Conservation (phyloP, 2,113 vertebrate genomes). For the Trogon melanurus region DNA sequence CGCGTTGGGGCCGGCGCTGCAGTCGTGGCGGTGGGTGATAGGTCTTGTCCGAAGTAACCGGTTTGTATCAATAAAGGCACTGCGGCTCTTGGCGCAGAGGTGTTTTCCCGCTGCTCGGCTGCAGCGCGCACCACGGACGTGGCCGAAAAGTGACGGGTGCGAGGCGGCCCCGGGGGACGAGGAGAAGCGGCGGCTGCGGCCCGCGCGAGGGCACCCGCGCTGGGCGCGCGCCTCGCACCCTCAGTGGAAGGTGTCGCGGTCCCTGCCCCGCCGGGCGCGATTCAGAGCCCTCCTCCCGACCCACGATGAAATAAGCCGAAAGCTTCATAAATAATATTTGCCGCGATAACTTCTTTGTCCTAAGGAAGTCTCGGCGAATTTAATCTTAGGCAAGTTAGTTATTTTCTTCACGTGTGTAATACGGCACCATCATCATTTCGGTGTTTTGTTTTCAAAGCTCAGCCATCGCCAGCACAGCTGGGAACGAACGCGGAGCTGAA, state of each 20-base stretch:
- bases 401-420: background rate
- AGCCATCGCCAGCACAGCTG: background rate
- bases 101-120: background rate
- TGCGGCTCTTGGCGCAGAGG: background rate
- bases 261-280: fast-evolving
- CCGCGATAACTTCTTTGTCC: background rate
- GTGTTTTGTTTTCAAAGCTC: background rate
- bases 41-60: background rate
- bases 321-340: background rate
- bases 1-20: too few relatives aligned
- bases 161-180: too few relatives aligned
- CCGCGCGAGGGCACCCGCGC: background rate
- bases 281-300: background rate
- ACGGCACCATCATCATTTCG: fast-evolving
- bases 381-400: background rate
- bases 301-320: background rate
- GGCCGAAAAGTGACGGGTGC: background rate
- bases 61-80: background rate
- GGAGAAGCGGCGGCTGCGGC: background rate
- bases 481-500: background rate
- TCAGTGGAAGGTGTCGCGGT: fast-evolving
- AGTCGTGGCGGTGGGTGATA: too few relatives aligned
- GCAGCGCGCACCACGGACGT: fast-evolving
- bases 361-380: background rate
- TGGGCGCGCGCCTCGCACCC: fast-evolving